These are phyloP conservation scores for Lindbergichthys nudifrons DNA, from an alignment of 2,797 vertebrate species.

Conservation along the genomic window DNA sequence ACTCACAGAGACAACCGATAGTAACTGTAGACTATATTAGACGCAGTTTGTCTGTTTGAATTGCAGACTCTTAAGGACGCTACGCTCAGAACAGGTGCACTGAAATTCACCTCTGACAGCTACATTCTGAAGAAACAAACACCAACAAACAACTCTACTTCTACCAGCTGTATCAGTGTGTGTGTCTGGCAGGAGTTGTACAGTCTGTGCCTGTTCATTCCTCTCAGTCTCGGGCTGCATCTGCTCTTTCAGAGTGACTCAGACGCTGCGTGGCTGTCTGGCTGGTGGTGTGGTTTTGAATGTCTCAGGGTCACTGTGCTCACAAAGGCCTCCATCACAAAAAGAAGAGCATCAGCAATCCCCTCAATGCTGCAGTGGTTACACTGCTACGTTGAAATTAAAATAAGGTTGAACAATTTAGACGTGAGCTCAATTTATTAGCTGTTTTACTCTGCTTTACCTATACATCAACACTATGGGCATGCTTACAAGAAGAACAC, in stretches of 20 bases:
- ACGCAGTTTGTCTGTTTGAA: slow-evolving; percentile 37
- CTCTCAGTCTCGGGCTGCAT: slow-evolving; percentile 55
- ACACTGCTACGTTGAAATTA: slow-evolving; percentile 25
- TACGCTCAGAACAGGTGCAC: slow-evolving; percentile 27
- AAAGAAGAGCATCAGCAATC: slow-evolving; percentile 51
- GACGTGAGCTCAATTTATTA: background rate
- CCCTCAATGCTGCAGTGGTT: slow-evolving; percentile 29
- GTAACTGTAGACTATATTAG: slow-evolving; percentile 41
- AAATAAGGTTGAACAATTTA: slow-evolving; percentile 31
- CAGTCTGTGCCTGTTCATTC: slow-evolving; percentile 57
- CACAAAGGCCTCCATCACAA: slow-evolving; percentile 45
- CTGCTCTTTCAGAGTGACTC: slow-evolving; percentile 79
- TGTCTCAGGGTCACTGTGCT: slow-evolving; percentile 76
- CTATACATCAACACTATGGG: background rate
- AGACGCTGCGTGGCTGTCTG: slow-evolving; percentile 76
- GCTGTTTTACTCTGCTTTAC: background rate
- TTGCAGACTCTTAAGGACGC: slow-evolving; percentile 29
- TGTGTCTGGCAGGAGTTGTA: slow-evolving; percentile 41
- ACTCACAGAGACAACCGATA: slow-evolving; percentile 46
- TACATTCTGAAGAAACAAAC: slow-evolving; percentile 44
- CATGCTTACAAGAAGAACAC: background rate
- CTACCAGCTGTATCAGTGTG: slow-evolving; percentile 20
- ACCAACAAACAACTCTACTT: slow-evolving; percentile 46
- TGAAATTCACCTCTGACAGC: slow-evolving; percentile 41
- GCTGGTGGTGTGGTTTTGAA: slow-evolving; percentile 68